Percentiles rank a stretch among this genome's conserved stretches.
These are phyloP conservation scores for Torymus aiolomorphi DNA, from an alignment of 2,888 invertebrate species.

Conservation along the genomic window DNA sequence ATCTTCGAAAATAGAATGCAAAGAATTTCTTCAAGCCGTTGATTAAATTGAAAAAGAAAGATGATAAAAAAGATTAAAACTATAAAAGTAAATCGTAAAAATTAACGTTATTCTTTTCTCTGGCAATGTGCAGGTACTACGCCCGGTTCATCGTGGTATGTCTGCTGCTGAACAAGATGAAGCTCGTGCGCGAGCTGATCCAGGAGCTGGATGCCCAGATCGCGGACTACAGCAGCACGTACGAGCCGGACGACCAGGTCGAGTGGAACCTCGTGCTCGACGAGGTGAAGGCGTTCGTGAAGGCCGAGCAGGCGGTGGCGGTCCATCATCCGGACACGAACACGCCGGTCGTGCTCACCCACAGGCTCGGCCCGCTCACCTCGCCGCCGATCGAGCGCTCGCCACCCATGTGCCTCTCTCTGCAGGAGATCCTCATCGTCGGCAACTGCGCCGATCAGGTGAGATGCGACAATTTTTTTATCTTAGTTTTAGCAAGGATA, in stretches of 20 bases:
- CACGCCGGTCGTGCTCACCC: conserved; percentile 88
- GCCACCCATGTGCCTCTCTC: conserved; percentile 88
- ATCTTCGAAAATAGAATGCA: too few relatives aligned
- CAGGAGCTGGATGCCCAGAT: conserved; percentile 95
- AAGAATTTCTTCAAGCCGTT: too few relatives aligned
- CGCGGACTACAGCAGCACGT: conserved; percentile 94
- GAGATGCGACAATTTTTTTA: background rate
- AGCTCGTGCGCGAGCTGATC: conserved; percentile 92
- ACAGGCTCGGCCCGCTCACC: conserved; percentile 89
- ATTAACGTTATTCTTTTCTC: too few relatives aligned
- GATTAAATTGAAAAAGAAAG: too few relatives aligned
- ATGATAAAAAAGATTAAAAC: too few relatives aligned
- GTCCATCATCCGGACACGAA: conserved; percentile 92
- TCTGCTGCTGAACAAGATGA: conserved; percentile 93
- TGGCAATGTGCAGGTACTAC: conserved; percentile 80
- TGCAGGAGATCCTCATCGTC: conserved; percentile 95
- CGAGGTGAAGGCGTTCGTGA: conserved; percentile 95
- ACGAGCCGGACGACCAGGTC: conserved; percentile 94
- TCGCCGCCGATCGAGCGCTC: conserved; percentile 93
- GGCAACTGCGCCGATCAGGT: conserved; percentile 96
- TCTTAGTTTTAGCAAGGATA: background rate
- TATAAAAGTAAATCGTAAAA: too few relatives aligned
- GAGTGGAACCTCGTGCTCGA: conserved; percentile 97
- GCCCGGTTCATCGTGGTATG: conserved; percentile 98
- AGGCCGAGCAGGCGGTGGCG: conserved; percentile 92